These are phyloP conservation scores for Macrocentrus cingulum DNA, from an alignment of 1,140 invertebrate species.

Conservation along the genomic window DNA sequence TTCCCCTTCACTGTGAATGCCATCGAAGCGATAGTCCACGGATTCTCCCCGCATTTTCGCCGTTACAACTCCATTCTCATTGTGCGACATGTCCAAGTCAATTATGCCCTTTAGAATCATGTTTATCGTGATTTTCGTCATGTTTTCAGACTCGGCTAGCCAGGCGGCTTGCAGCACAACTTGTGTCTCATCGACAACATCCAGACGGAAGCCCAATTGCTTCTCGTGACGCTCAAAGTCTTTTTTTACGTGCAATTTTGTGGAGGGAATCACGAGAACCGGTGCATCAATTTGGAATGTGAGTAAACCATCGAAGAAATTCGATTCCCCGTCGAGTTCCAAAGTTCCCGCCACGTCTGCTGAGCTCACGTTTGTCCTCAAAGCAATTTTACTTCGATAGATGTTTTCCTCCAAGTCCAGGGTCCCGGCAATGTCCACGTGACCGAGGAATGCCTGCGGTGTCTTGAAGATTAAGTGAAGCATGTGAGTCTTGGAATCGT, in stretches of 20 bases:
- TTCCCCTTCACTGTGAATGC: constrained; percentile 26
- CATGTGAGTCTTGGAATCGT: constrained; percentile 54
- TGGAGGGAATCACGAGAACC: constrained; percentile 65
- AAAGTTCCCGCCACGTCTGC: constrained; percentile 55
- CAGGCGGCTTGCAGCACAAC: constrained; percentile 59
- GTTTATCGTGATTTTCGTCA: constrained; percentile 56
- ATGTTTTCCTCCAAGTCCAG: constrained; percentile 61
- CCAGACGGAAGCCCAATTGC: constrained; percentile 51
- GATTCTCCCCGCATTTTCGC: constrained; percentile 41
- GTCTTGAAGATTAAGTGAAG: constrained; percentile 60
- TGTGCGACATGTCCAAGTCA: no score
- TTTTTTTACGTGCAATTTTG: constrained; percentile 65
- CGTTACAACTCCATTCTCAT: no score
- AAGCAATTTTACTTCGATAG: constrained; percentile 56
- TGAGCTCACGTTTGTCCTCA: constrained; percentile 52
- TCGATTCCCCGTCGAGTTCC: constrained; percentile 64
- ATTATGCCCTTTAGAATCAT: constrained; percentile 30
- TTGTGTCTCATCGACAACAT: constrained; percentile 36
- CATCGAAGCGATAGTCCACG: constrained; percentile 38
- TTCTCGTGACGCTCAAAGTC: constrained; percentile 69
- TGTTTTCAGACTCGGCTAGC: constrained; percentile 54
- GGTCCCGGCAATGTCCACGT: constrained; percentile 53
- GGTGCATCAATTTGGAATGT: constrained; percentile 64
- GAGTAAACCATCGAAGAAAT: constrained; percentile 63
- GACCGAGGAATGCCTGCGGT: constrained; percentile 58